These are phyloP conservation scores for Lomographa bimaculata DNA, from an alignment of 2,888 invertebrate species.

Conservation along the genomic window DNA sequence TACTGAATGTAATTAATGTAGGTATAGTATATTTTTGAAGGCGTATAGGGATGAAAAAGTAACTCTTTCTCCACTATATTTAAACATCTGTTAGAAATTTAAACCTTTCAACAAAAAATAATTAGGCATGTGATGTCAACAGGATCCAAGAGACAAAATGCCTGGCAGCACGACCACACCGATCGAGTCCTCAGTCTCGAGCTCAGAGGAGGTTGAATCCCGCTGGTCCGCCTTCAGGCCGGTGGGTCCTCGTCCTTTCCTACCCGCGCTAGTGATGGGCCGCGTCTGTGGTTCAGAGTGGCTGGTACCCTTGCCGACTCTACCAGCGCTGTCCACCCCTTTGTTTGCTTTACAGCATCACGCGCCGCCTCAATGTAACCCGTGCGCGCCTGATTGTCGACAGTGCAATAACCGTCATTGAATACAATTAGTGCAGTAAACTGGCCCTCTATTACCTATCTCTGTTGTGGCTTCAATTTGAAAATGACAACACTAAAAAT, in stretches of 20 bases:
- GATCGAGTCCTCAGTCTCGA: conserved; percentile 63
- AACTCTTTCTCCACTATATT: too few species aligned
- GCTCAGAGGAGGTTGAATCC: conserved; percentile 62
- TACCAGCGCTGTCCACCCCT: conserved; percentile 68
- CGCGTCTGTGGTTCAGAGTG: conserved; percentile 80
- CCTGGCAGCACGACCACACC: conserved; percentile 42
- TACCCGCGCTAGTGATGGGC: conserved; percentile 76
- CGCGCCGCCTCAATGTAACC: conserved; percentile 54
- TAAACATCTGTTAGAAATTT: too few species aligned
- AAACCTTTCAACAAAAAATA: too few species aligned
- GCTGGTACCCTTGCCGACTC: conserved; percentile 72
- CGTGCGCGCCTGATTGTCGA: conserved; percentile 74
- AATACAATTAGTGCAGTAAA: too few species aligned
- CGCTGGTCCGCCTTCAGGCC: conserved; percentile 79
- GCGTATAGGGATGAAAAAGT: too few species aligned
- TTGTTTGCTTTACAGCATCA: conserved; percentile 71
- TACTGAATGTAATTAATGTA: too few species aligned
- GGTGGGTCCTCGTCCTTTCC: conserved; percentile 70
- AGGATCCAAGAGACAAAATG: conserved; percentile 64
- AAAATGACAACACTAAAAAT: too few species aligned
- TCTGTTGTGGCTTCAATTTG: too few species aligned
- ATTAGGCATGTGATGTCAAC: conserved; percentile 15
- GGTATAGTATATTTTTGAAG: too few species aligned
- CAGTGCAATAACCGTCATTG: conserved; percentile 73
- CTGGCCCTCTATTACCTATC: too few species aligned